A percentile compares a stretch with the other conserved stretches of the same genome.
These are phyloP conservation scores for Eupithecia centaureata DNA, from an alignment of 2,888 invertebrate genomes.

Conservation along the genomic window DNA sequence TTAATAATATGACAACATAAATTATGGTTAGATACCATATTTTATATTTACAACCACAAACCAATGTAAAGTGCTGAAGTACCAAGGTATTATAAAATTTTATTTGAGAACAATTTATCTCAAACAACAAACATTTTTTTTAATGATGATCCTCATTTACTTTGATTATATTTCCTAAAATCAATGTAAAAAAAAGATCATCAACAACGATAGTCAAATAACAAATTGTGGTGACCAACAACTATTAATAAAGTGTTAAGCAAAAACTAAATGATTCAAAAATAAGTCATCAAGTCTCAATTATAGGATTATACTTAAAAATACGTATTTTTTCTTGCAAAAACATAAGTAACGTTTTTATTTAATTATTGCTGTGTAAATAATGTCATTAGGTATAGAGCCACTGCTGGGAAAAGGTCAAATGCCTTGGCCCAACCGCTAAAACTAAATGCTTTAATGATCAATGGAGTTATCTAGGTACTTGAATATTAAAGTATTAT, in stretches of 20 bases:
- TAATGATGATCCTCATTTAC: no score
- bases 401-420: neutral
- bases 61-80: neutral
- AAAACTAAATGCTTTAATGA: neutral
- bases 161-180: no score
- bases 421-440: neutral
- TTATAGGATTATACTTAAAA: neutral
- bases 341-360: neutral
- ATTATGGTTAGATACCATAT: no score
- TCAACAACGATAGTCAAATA: neutral
- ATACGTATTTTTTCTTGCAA: neutral
- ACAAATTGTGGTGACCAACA: neutral
- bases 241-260: neutral
- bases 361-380: neutral
- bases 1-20: neutral
- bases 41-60: neutral
- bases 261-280: constrained; percentile 1
- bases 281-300: neutral
- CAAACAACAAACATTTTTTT: no score
- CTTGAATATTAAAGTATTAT: neutral
- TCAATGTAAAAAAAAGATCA: no score
- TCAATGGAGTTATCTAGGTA: no score
- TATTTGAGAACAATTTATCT: no score
- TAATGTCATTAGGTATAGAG: neutral
- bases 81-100: neutral